phyloP scores from a whole-genome alignment of 2,113 vertebrate species.

The Axis porcinus region DNA sequence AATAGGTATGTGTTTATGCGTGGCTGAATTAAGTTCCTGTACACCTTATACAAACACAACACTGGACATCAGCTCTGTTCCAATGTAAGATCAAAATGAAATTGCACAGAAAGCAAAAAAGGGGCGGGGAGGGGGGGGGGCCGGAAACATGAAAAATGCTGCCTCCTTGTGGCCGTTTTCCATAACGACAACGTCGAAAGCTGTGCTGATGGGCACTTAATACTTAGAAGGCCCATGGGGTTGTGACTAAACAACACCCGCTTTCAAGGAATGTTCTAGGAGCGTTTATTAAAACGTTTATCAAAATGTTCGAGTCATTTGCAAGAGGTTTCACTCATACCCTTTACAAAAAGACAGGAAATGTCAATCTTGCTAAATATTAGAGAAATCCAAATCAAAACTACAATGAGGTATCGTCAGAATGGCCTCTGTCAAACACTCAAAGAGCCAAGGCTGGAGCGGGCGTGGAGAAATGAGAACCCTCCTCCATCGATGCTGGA shows the following conservation, averaged over 20 bases:
- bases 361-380: background rate
- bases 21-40: background rate
- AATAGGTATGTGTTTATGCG: background rate
- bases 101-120: background rate
- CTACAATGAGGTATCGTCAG: background rate
- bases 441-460: background rate
- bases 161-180: background rate
- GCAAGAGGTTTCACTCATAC: background rate
- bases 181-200: background rate
- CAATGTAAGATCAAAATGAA: background rate
- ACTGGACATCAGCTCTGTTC: background rate
- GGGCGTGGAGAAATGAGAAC: background rate
- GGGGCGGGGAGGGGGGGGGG: no score
- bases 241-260: background rate
- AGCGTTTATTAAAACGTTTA: background rate
- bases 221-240: background rate
- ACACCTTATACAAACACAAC: background rate
- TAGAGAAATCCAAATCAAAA: background rate
- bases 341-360: background rate
- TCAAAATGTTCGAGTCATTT: background rate
- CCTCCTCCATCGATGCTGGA: background rate
- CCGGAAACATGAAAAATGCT: background rate
- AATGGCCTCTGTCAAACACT: background rate
- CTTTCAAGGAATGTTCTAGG: background rate
- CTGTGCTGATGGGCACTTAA: background rate